Evolutionary conservation across 2,113 vertebrate genomes (phyloP).

Genomic region (Talpa occidentalis): DNA sequence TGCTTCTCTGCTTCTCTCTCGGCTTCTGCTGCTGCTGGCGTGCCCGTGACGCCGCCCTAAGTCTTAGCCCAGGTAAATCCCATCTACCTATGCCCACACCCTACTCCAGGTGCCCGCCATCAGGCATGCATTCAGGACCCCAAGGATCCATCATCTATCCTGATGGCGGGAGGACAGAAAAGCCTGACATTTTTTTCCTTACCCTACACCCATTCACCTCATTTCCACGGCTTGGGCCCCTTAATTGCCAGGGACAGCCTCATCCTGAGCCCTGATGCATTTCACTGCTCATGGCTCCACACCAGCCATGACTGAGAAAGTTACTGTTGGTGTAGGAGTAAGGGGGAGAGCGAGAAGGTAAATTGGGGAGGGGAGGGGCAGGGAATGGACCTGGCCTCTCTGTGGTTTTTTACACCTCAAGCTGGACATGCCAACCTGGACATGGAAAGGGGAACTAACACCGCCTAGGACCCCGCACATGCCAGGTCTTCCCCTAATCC

Average conservation of each 20-base stretch:
- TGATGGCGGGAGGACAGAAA: too few relatives aligned
- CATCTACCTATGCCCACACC: too few relatives aligned
- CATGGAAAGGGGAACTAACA: accelerated
- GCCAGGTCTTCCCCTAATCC: background rate
- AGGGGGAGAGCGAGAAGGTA: background rate
- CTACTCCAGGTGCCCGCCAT: too few relatives aligned
- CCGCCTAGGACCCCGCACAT: accelerated
- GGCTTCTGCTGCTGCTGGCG: too few relatives aligned
- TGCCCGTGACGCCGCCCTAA: too few relatives aligned
- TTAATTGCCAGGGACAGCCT: background rate
- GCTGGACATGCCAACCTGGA: background rate
- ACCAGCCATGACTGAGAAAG: constrained; percentile 17
- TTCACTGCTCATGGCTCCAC: background rate
- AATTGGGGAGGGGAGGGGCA: background rate
- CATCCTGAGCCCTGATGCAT: background rate
- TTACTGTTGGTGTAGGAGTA: background rate
- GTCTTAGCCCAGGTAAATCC: too few relatives aligned
- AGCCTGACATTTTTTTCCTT: too few relatives aligned
- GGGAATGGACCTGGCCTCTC: background rate
- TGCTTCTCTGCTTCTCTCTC: too few relatives aligned
- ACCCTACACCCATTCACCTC: constrained; percentile 43
- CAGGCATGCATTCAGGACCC: too few relatives aligned
- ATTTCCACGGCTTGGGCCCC: background rate
- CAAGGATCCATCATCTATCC: too few relatives aligned
- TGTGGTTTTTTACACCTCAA: background rate